A percentile compares a stretch with the other conserved stretches of the same genome.
phyloP scores from a whole-genome alignment of 2,888 invertebrate species.

The Elmis aenea region DNA sequence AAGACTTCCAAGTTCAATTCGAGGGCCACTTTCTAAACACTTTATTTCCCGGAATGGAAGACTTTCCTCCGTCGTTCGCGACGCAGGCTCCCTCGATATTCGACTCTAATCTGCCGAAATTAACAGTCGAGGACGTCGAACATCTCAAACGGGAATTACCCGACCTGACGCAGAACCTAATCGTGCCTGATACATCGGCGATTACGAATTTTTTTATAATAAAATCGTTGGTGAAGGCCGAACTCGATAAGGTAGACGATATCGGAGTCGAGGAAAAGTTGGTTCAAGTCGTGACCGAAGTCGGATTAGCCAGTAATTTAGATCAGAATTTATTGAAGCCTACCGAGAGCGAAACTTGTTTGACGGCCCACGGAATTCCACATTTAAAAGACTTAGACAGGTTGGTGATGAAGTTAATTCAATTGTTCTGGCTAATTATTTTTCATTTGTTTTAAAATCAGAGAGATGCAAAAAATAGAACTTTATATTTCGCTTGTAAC shows the following conservation, averaged over 20 bases:
- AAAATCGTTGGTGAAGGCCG: slow-evolving; percentile 29
- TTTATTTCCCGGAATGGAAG: slow-evolving; percentile 87
- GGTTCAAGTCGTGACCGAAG: slow-evolving; percentile 41
- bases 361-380: slow-evolving; percentile 36
- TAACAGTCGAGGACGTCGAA: slow-evolving; percentile 58
- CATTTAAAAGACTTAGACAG: slow-evolving; percentile 44
- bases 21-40: slow-evolving; percentile 80
- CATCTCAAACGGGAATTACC: slow-evolving; percentile 60
- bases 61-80: slow-evolving; percentile 74
- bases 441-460: no score
- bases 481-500: no score
- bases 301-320: slow-evolving; percentile 41
- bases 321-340: slow-evolving; percentile 43
- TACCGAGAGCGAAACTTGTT: slow-evolving; percentile 39
- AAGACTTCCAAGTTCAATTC: slow-evolving; percentile 71
- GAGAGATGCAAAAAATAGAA: no score
- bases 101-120: slow-evolving; percentile 65
- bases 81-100: slow-evolving; percentile 74
- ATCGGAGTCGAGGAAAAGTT: slow-evolving; percentile 40
- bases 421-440: no score
- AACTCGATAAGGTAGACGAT: slow-evolving; percentile 32
- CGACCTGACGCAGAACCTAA: slow-evolving; percentile 58
- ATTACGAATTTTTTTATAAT: slow-evolving; percentile 64
- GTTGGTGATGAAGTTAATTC: no score
- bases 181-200: slow-evolving; percentile 63